Evolutionary conservation across 2,113 vertebrate species (phyloP), one percentile per base, ranked within the genome.

Genomic region (Merops nubicus): DNA sequence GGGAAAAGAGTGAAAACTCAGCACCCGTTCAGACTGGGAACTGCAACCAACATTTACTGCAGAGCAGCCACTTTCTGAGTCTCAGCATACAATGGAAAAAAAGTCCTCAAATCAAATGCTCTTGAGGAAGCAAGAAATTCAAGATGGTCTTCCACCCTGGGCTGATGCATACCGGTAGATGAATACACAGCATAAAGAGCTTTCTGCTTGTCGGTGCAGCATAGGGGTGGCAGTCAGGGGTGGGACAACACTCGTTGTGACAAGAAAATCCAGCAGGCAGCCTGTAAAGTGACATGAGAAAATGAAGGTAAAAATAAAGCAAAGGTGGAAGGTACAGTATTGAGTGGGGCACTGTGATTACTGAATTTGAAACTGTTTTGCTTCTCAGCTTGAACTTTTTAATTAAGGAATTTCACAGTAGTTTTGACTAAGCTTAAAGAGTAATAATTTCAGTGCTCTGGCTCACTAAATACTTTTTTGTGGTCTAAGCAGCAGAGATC

Each of bases 61-160:
- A 43, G 5, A 94, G 63, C 80, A 69, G 89, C 89, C 33, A 31
- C 72, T 79, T 94, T 78, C 72, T 53, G 72, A 83, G 70, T 93
- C 69, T 85, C 91, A 64, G 65, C 80, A 57, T 42, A 23, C 78
- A 38, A 31, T 33, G 65, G 11, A 56, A 92, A 97, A 92, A 94
- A 91, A 87, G 80, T 91, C 57, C 91, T 84, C 76, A 63, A 94
- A 96, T 95, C 95, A 91, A 92, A 92, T 74, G 85, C 76, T 85
- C 69, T 74, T 1, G 1, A 34, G 64, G 69, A 68, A 94, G 78
- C 54, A 54, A 89, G 89, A 93, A 93, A 95, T 96, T 95, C 87
- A 92, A 95, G 79, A 60, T 78, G 83, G 83, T 53, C 19, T 92
- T 93, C 72, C 40, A 72, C 48, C 53, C 64, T 31, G 90, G 77